Evolutionary conservation across 2,113 vertebrate genomes (phyloP), one percentile per base, ranked within the genome.

Genomic region (Albula glossodonta): DNA sequence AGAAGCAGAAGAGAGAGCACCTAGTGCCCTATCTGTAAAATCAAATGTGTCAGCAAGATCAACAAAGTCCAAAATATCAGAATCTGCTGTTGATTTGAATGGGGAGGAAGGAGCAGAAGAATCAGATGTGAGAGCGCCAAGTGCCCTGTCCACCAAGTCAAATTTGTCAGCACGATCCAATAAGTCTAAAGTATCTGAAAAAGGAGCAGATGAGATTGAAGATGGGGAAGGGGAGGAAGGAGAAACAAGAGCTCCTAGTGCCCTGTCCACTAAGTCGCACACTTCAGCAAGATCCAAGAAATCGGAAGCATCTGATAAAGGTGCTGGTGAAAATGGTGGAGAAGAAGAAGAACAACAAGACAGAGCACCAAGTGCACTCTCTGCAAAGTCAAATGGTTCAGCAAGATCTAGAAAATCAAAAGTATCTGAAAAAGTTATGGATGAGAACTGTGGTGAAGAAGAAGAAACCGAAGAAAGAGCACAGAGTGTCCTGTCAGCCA

Each of bases 41-140:
- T 92, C 90, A 86, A 91, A 85, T 48, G 22, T 11, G n/a, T 74
- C 70, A 84, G 92, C 90, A n/a, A 92, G 87, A 85, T 90, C 88
- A 4, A 86, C 17, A 41, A 79, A 79, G 63, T 86, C 89, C 41
- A 89, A 82, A 9, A 93, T 89, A 9, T 78, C 87, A 9, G 90
- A 90, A 9, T 84, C 48, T 63, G 87, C 81, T 53, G 25, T 15
- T 10, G 52, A 25, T 53, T 12, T 82, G 80, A 51, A 88, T 5
- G 78, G 5, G 50, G 66, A 90, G 78, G 91, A 90, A 80, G 80
- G 4, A 53, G 5, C 52, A 56, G 80, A 81, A 10, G 48, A 51
- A 53, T 84, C 51, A 51, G 85, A 80, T 53, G 51, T 51, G 50
- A 83, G 78, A 66, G 82, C 80, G 57, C 74, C 78, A 89, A n/a